Base-by-base conservation (phyloP, 2,113 vertebrate species). In the Urocolius indicus region DNA sequence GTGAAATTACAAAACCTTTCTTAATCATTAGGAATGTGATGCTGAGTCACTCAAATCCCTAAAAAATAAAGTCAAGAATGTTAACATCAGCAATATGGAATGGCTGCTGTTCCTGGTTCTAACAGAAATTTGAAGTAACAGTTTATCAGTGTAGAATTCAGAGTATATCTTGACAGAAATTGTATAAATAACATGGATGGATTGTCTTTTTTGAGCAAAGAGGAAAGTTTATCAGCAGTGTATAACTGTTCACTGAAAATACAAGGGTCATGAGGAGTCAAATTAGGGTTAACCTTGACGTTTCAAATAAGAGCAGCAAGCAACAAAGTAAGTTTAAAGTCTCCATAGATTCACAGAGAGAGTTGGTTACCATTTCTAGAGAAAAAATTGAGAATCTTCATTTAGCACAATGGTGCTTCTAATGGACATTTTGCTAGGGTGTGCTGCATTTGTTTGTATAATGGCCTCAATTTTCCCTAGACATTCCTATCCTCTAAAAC, bases 11-110 rank as follows among this genome's bases (percentile, higher is more conserved):
- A 77, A 90, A 94, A 84, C 12, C 6, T 92, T 90, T 90, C 45
- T 57, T 93, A 57, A 86, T 96, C 34, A 38, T 77, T 78, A 93
- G 77, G 76, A 94, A 86, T 52, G 65, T 75, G 52, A 48, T 95
- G 85, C 78, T 93, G 75, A 84, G 72, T 95, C 85, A 93, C 66
- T 73, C 54, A 67, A 11, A 77, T 57, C 57, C 17, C 23, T 88
- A 45, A 36, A 71, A 90, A 90, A 83, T 86, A 2, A 80, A 95
- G 83, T 55, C 26, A 80, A 63, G 49, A 63, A 59, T 72, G 38
- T 84, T 87, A 51, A 34, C 79, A 30, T 66, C 49, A 94, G 38
- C 54, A 90, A 11, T 48, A 59, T 34, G 43, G 48, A 62, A 63
- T 49, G 6, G 34, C 84, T 87, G 71, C 10, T 68, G 6, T 85